Conservation (phyloP, 2,797 vertebrate genomes). For the Etheostoma nigrum region DNA sequence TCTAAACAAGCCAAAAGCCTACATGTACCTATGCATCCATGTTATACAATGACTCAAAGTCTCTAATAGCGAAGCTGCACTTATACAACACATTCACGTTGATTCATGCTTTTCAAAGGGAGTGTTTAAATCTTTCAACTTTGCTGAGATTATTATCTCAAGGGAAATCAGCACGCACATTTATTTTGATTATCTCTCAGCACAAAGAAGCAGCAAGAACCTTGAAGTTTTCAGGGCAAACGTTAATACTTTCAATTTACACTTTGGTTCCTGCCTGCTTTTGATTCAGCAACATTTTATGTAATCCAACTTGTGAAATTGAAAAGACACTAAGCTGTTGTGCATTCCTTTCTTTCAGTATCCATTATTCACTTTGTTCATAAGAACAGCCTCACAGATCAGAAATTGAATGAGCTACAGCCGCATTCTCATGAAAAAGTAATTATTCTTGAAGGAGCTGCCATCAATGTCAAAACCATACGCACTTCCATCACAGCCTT, state of each 20-base stretch:
- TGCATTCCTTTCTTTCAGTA: constrained; percentile 8
- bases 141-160: constrained; percentile 49
- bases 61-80: constrained; percentile 26
- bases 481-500: constrained; percentile 28
- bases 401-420: constrained; percentile 39
- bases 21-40: background rate
- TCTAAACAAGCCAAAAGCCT: background rate
- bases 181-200: constrained; percentile 57
- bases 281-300: background rate
- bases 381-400: constrained; percentile 32
- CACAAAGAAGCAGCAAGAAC: constrained; percentile 46
- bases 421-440: constrained; percentile 30
- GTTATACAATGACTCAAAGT: constrained; percentile 2
- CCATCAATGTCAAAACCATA: constrained; percentile 51
- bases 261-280: constrained; percentile 11
- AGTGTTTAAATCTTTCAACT: constrained; percentile 22
- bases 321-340: constrained; percentile 15
- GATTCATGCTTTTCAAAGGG: constrained; percentile 2
- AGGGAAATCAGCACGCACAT: constrained; percentile 54
- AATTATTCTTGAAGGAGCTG: constrained; percentile 54
- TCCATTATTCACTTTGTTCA: constrained; percentile 42
- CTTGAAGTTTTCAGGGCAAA: constrained; percentile 56
- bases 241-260: constrained; percentile 23
- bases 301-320: constrained; percentile 13
- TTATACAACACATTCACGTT: constrained; percentile 44